These are phyloP conservation scores for Loxodonta africana DNA, from an alignment of 2,113 vertebrate species.

Conservation along the genomic window DNA sequence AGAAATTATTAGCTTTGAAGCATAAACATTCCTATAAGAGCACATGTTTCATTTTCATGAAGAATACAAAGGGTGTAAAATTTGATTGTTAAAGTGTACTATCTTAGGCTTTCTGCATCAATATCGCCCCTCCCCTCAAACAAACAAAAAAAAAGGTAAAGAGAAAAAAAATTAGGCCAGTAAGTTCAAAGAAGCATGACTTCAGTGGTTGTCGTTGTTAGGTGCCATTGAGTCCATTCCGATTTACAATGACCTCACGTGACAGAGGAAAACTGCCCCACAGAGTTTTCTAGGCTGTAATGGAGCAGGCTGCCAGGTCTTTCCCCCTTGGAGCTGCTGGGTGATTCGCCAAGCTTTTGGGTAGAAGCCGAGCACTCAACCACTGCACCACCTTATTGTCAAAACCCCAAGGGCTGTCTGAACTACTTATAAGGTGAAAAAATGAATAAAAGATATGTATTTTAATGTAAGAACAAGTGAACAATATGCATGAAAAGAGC, in stretches of 20 bases:
- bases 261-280: neutral
- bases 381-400: neutral
- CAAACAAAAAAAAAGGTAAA: neutral
- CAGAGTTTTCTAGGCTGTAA: neutral
- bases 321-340: no score
- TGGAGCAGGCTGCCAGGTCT: no score
- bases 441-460: neutral
- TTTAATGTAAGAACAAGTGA: conserved; percentile 26
- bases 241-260: neutral
- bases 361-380: neutral
- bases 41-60: neutral
- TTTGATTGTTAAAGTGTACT: conserved; percentile 31
- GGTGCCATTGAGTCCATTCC: neutral
- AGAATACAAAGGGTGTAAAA: neutral
- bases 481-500: neutral
- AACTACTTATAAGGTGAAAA: neutral
- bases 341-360: neutral
- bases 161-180: neutral
- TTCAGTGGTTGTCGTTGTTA: neutral
- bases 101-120: neutral
- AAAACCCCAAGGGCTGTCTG: neutral
- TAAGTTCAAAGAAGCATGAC: neutral
- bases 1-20: conserved; percentile 13
- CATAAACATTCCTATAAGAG: neutral
- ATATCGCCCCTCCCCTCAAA: neutral